phyloP scores from a whole-genome alignment of 2,113 vertebrate species.

The Phrynosoma platyrhinos region DNA sequence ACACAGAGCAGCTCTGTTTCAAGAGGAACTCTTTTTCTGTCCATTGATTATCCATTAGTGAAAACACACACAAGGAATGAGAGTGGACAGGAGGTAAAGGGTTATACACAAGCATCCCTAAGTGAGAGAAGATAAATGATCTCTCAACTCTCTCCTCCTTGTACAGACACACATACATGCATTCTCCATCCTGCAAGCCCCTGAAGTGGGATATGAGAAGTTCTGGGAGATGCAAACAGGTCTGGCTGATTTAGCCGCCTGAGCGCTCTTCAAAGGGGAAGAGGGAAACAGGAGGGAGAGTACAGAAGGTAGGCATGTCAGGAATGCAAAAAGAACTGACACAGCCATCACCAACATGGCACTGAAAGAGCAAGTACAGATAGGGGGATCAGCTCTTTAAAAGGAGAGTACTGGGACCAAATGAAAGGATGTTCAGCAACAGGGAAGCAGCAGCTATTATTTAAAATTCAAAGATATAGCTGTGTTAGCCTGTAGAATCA shows the following conservation, averaged over 20 bases:
- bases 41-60: no score
- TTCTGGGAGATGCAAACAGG: neutral
- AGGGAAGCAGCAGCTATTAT: no score
- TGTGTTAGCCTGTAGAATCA: no score
- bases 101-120: neutral
- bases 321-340: conserved; percentile 20
- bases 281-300: neutral
- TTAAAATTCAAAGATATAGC: no score
- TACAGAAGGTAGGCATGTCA: neutral
- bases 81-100: neutral
- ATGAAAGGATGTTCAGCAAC: no score
- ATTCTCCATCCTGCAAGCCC: neutral
- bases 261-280: neutral
- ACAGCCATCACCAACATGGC: neutral
- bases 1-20: neutral
- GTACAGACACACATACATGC: neutral
- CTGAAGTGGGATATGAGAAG: neutral
- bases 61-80: neutral
- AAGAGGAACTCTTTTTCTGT: neutral
- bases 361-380: neutral
- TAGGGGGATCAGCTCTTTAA: neutral
- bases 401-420: neutral
- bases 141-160: neutral
- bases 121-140: neutral
- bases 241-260: neutral